Conservation (phyloP, 2,797 vertebrate genomes). For the Adrianichthys oophorus region DNA sequence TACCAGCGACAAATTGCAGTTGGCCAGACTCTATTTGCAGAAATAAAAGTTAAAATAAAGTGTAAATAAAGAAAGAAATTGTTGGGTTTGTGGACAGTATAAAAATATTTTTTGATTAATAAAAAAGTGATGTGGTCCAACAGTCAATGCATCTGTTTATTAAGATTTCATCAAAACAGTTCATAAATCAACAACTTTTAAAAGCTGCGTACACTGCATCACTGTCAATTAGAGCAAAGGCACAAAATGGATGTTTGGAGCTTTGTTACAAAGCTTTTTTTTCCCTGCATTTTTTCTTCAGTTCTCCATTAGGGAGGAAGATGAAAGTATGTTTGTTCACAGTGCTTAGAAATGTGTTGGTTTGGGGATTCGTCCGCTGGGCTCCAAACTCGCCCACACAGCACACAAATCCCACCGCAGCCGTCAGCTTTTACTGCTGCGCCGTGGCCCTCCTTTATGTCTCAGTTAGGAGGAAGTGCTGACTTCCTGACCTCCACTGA, state of each 20-base stretch:
- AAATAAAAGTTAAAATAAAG: no score
- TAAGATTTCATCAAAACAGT: no score
- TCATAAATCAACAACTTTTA: no score
- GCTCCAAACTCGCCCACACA: conserved; percentile 6
- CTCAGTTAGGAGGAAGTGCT: conserved; percentile 8
- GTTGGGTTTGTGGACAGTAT: no score
- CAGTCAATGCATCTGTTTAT: background rate
- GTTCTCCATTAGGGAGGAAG: conserved; percentile 32
- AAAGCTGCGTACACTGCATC: conserved; percentile 31
- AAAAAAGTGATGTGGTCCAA: background rate
- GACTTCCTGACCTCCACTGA: background rate
- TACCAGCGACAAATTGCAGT: no score
- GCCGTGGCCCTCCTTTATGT: conserved; percentile 3
- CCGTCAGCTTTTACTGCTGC: conserved; percentile 4
- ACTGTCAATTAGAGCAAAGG: conserved; percentile 25
- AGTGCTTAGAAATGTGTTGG: conserved; percentile 33
- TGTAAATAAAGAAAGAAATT: no score
- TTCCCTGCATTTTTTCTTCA: conserved; percentile 23
- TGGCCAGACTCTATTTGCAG: no score
- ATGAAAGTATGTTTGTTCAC: conserved; percentile 32
- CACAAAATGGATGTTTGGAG: conserved; percentile 41
- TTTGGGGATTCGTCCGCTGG: conserved; percentile 23
- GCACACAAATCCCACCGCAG: conserved; percentile 11
- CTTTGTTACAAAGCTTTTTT: conserved; percentile 70
- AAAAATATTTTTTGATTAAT: no score